Conservation (phyloP, 2,888 invertebrate species). For the Dusona sp. region DNA sequence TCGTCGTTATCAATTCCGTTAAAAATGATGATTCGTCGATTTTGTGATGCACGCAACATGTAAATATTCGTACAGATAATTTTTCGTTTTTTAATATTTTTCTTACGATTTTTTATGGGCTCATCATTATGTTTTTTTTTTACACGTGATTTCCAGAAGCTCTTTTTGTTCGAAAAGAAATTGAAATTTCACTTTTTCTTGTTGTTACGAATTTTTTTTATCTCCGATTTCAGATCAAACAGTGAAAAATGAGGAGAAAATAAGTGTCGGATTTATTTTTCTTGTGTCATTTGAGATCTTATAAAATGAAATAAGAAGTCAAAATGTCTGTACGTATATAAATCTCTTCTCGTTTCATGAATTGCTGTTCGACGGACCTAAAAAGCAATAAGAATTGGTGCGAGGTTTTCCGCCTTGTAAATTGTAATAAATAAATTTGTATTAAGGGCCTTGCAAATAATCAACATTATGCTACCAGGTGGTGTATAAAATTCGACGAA, state of each 20-base stretch:
- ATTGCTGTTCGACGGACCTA: slow-evolving; percentile 33
- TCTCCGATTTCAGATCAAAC: not conserved
- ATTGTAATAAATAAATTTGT: not conserved
- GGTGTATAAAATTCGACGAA: slow-evolving; percentile 16
- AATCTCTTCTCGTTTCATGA: slow-evolving; percentile 46
- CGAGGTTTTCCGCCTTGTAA: slow-evolving; percentile 6
- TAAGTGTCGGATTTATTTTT: not conserved
- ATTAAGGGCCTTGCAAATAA: slow-evolving; percentile 51
- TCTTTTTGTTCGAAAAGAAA: not conserved
- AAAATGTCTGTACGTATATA: slow-evolving; percentile 5
- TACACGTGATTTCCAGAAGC: not conserved
- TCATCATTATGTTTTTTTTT: slow-evolving; percentile 10
- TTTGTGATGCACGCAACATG: not conserved
- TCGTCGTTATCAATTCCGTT: not conserved
- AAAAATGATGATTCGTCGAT: not conserved
- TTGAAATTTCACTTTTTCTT: not conserved
- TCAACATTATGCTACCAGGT: slow-evolving; percentile 18
- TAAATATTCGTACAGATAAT: not conserved
- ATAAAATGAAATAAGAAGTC: not conserved
- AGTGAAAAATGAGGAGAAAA: not conserved
- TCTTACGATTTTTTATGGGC: not conserved
- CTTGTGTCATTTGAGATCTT: not conserved
- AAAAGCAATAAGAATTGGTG: slow-evolving; percentile 40
- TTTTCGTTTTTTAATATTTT: not conserved
- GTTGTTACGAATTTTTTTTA: not conserved